Conservation (phyloP, 2,888 invertebrate genomes). For the Chirona hameri region DNA sequence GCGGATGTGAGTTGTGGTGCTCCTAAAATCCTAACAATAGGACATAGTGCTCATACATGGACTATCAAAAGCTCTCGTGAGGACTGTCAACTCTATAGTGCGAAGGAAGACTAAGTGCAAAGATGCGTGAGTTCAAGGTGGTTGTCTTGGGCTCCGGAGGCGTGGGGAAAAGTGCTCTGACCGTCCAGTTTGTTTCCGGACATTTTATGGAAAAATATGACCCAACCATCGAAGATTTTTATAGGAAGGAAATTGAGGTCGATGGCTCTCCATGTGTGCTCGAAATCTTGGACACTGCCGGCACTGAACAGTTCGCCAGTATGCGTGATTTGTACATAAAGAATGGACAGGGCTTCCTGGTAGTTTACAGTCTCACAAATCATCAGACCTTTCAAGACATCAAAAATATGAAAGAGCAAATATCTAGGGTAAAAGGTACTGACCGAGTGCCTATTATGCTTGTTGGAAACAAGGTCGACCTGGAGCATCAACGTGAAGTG, state of each 20-base stretch:
- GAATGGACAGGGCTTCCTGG: constrained; percentile 97
- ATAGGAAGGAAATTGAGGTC: constrained; percentile 98
- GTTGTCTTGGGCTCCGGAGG: constrained; percentile 99
- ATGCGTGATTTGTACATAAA: constrained; percentile 99
- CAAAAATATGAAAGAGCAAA: constrained; percentile 95
- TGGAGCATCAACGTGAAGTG: constrained; percentile 98
- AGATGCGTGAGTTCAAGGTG: constrained; percentile 99
- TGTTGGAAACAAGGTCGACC: constrained; percentile 97
- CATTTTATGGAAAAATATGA: constrained; percentile 99
- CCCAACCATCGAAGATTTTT: constrained; percentile 99
- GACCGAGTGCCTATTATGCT: constrained; percentile 94
- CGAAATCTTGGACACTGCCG: constrained; percentile 98
- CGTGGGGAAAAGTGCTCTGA: constrained; percentile 99
- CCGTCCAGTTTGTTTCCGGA: constrained; percentile 99
- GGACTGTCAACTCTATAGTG: too few relatives aligned
- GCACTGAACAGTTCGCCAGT: constrained; percentile 98
- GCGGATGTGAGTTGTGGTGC: too few relatives aligned
- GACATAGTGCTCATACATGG: too few relatives aligned
- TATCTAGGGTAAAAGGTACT: constrained; percentile 95
- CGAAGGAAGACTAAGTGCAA: too few relatives aligned
- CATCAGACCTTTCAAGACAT: constrained; percentile 99
- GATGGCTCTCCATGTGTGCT: constrained; percentile 98
- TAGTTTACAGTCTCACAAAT: constrained; percentile 97
- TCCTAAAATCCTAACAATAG: too few relatives aligned
- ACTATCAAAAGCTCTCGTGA: too few relatives aligned